These are phyloP conservation scores for Pentalonia nigronervosa DNA, from an alignment of 1,140 invertebrate species.

Conservation along the genomic window DNA sequence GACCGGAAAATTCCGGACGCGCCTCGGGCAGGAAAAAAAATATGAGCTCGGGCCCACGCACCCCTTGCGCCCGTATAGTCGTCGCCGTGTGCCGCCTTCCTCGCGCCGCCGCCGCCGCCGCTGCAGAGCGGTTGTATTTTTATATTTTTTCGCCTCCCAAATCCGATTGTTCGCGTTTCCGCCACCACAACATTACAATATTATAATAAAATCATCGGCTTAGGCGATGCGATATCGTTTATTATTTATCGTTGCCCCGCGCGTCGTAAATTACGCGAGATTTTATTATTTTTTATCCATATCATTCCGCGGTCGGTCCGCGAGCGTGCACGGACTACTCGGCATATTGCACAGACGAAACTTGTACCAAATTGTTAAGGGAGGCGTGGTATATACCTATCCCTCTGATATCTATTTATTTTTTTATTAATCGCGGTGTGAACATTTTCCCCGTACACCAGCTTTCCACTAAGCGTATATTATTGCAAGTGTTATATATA, in stretches of 20 bases:
- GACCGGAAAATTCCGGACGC: conserved; percentile 36
- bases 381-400: neutral
- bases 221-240: neutral
- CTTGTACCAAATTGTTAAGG: neutral
- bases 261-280: conserved; percentile 35
- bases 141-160: neutral
- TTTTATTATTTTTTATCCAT: conserved; percentile 28
- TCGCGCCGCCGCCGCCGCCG: too few relatives aligned
- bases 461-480: neutral
- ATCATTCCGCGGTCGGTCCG: neutral
- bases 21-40: neutral
- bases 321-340: neutral
- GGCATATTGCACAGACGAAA: too few relatives aligned
- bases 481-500: neutral
- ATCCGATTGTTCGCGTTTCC: neutral
- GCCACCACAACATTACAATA: neutral
- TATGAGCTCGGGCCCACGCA: neutral
- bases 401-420: neutral
- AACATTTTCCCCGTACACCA: too few relatives aligned
- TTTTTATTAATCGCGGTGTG: neutral
- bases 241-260: neutral
- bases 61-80: neutral
- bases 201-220: neutral
- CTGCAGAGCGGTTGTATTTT: neutral
- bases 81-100: neutral